Evolutionary conservation across 2,797 vertebrate species (phyloP), one percentile per base, ranked within the genome.

Genomic region (Huso huso): DNA sequence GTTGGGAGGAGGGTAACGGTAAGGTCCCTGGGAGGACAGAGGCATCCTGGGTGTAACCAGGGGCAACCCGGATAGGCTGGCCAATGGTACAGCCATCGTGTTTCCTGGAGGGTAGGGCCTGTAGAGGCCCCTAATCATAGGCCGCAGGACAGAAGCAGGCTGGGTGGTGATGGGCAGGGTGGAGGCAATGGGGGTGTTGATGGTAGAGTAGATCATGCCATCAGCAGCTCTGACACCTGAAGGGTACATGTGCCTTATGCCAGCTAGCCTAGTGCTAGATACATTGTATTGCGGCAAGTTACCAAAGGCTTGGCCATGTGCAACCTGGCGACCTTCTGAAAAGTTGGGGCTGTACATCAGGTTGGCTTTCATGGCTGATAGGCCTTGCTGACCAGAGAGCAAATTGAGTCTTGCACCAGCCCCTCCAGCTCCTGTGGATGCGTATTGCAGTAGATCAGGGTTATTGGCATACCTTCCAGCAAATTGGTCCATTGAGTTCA

Each of bases 141-240:
- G 92, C 65, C 87, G 88, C 64, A 97, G 68, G 51, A 94, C 95
- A 0, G 97, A 91, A 50, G 91, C 85, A 0, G 97, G 97, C 79
- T 99, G 97, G 48, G 97, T 99, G 75, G 97, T 99, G 82, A 99
- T 99, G 84, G 97, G 97, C 81, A 99, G 92, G 0, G 97, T 99
- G 70, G 97, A 99, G 55, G 96, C 96, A 6, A 99, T 99, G 6
- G 97, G 97, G 6, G 95, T 94, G 69, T 97, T 99, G 75, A 99
- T 99, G 63, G 96, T 99, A 37, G 97, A 99, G 80, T 99, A 99
- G 83, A 97, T 98, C 95, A 99, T 98, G 71, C 97, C 97, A 3
- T 99, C 96, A 0, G 94, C 91, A 0, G 95, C 95, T 52, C 96
- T 92, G 73, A 97, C 90, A 0, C 93, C 90, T 76, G 93, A 89